These are phyloP conservation scores for Osmoderma eremita DNA, from an alignment of 2,888 invertebrate genomes.

Conservation along the genomic window DNA sequence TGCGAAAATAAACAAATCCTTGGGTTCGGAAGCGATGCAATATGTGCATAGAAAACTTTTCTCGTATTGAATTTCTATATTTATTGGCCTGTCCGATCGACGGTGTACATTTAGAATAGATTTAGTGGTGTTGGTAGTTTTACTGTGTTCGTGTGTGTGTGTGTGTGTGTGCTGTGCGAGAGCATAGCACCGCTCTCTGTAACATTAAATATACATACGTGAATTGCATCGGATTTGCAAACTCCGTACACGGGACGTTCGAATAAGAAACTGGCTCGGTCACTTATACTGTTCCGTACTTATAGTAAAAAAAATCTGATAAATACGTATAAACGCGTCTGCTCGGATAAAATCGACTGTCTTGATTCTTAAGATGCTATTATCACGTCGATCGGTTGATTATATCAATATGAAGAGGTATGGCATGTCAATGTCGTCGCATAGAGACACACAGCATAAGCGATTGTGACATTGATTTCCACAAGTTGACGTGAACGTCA, in stretches of 20 bases:
- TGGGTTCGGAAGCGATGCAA: conserved; percentile 18
- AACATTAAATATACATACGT: conserved; percentile 32
- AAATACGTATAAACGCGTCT: too few species aligned
- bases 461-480: conserved; percentile 50
- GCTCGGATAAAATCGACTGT: neutral
- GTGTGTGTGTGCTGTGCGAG: conserved; percentile 8
- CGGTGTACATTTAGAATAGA: conserved; percentile 34
- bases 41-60: conserved; percentile 25
- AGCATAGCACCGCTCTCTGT: neutral
- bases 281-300: too few species aligned
- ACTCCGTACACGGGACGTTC: conserved; percentile 9
- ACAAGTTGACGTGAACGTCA: conserved; percentile 41
- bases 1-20: conserved; percentile 35
- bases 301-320: too few species aligned
- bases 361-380: neutral
- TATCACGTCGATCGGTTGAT: neutral
- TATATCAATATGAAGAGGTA: neutral
- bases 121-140: conserved; percentile 32
- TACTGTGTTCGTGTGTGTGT: conserved; percentile 1
- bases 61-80: conserved; percentile 40
- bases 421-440: conserved; percentile 1
- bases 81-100: conserved; percentile 25
- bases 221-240: conserved; percentile 27
- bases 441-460: conserved; percentile 14
- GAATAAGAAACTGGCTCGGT: neutral